Evolutionary conservation across 2,888 invertebrate species (phyloP).

Genomic region (Cancer borealis): DNA sequence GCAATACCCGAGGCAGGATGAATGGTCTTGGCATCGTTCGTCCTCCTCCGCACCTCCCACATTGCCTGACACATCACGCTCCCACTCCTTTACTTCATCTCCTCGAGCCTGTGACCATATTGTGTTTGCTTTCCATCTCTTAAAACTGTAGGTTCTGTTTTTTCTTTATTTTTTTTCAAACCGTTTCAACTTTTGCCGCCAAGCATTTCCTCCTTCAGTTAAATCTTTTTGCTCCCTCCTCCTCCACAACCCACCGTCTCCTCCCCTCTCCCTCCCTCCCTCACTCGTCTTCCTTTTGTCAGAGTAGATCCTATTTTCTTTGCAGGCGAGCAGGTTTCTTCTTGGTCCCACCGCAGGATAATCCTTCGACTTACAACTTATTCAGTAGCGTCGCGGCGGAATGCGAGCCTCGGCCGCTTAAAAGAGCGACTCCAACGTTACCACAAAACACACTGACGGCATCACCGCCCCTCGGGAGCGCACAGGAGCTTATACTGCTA

Average conservation of each 20-base stretch:
- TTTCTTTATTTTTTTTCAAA: background rate
- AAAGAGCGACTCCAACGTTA: slow-evolving; percentile 47
- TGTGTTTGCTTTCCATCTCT: background rate
- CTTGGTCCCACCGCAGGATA: slow-evolving; percentile 58
- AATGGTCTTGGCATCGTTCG: background rate
- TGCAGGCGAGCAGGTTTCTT: slow-evolving; percentile 63
- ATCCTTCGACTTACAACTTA: slow-evolving; percentile 72
- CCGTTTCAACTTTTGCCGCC: background rate
- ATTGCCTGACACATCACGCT: background rate
- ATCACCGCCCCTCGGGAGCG: slow-evolving; percentile 16
- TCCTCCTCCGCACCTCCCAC: background rate
- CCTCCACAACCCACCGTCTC: background rate
- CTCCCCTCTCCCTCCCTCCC: background rate
- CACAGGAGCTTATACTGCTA: background rate
- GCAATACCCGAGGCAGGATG: slow-evolving; percentile 41
- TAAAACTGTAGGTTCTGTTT: background rate
- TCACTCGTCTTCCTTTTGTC: slow-evolving; percentile 48
- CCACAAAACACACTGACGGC: slow-evolving; percentile 22
- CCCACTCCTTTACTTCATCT: slow-evolving; percentile 1
- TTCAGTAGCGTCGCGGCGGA: slow-evolving; percentile 65
- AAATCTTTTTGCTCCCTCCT: background rate
- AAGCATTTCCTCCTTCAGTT: background rate
- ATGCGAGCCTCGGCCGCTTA: slow-evolving; percentile 54
- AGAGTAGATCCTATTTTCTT: slow-evolving; percentile 47
- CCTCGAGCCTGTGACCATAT: background rate